Conservation (phyloP, 2,113 vertebrate species). For the Oncorhynchus keta region DNA sequence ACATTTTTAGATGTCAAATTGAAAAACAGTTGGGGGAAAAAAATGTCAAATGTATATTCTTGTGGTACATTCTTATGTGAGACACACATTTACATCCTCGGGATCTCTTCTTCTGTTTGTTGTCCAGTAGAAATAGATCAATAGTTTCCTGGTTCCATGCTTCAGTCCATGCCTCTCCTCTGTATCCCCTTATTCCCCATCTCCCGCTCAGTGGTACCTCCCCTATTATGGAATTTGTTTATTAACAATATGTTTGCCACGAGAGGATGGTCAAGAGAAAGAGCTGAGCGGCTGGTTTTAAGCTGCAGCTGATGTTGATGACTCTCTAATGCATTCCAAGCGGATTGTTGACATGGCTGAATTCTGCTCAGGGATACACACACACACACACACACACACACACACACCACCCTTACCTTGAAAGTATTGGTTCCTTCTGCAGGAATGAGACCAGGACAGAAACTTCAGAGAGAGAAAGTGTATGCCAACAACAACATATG, state of each 20-base stretch:
- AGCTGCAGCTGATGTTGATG: constrained; percentile 55
- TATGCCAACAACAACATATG: neutral
- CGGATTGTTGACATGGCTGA: constrained; percentile 67
- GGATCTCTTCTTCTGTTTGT: neutral
- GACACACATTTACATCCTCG: constrained; percentile 1
- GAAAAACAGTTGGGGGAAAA: neutral
- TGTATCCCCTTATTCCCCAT: constrained; percentile 33
- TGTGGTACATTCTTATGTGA: neutral
- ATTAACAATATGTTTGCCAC: constrained; percentile 66
- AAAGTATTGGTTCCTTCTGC: constrained; percentile 55
- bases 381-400: too few species aligned
- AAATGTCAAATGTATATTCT: neutral
- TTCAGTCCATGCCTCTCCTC: constrained; percentile 11
- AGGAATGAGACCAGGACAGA: constrained; percentile 10
- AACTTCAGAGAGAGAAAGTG: neutral
- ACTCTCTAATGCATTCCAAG: constrained; percentile 68
- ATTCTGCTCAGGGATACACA: constrained; percentile 53
- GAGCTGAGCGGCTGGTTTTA: constrained; percentile 70
- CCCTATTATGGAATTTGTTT: constrained; percentile 56
- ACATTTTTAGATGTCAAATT: neutral
- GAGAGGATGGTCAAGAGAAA: constrained; percentile 60
- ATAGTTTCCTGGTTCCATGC: constrained; percentile 23
- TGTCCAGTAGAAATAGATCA: constrained; percentile 24
- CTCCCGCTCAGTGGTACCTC: constrained; percentile 16
- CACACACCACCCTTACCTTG: constrained; percentile 54